Evolutionary conservation across 2,113 vertebrate species (phyloP), one percentile per base, ranked within the genome.

Genomic region (Saccopteryx leptura): DNA sequence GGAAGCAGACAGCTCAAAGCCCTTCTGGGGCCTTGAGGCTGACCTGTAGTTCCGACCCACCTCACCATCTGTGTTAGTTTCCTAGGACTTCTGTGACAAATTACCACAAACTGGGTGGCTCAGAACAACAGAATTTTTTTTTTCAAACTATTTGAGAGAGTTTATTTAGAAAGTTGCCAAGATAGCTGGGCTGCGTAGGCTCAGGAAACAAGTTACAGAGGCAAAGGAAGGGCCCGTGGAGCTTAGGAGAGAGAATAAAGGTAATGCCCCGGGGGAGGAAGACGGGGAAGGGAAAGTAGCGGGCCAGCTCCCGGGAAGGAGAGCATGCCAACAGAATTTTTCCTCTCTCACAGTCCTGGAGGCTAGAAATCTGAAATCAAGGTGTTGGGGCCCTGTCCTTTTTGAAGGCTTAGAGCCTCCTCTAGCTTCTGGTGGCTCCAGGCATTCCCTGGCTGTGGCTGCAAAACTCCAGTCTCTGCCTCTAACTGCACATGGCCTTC

Each of bases 91-190:
- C 63, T 71, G 7, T 81, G 52, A 88, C 58, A 92, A 90, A 83
- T 60, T 26, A 69, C 63, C 65, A 79, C 63, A 93, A 82, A 56
- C 63, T 69, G 56, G 31, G 39, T 61, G 26, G 63, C 31, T 81
- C 90, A 78, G 61, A 72, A 85, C 56, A 95, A 63, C 39, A 60
- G 54, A 84, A 68, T 60, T 79, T 50, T 52, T 81, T 60, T 39
- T 39, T 39, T 39, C 39, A 39, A 39, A 39, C 39, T 39, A 39
- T 39, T 39, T 39, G 39, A 39, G 39, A 39, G 3, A 39, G 39
- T 39, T 39, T 39, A 39, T 39, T 39, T 39, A 39, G 39, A 39
- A 39, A 39, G 39, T 39, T 39, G 39, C 39, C 39, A 39, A 39
- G 39, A 39, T 39, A 39, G 39, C 39, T 39, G 39, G 39, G 39